Conservation (phyloP, 1,140 invertebrate genomes). For the Lepidostoma basale region DNA sequence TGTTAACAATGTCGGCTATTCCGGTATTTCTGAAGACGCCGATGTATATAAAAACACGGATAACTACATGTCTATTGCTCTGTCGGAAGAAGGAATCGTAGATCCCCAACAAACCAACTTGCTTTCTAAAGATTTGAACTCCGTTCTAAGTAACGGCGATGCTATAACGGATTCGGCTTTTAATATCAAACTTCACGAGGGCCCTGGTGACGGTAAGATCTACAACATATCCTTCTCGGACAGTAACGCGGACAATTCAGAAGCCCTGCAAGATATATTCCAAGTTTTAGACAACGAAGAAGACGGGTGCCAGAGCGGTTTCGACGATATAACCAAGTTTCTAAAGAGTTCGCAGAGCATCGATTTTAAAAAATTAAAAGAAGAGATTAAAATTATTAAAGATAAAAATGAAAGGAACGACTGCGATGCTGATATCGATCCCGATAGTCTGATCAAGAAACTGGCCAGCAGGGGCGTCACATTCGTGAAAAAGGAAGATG, state of each 20-base stretch:
- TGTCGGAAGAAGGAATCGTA: background rate
- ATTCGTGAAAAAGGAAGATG: conserved; percentile 12
- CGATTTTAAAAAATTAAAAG: conserved; percentile 34
- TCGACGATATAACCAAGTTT: conserved; percentile 33
- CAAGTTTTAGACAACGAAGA: conserved; percentile 27
- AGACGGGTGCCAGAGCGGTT: conserved; percentile 12
- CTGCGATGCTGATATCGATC: conserved; percentile 6
- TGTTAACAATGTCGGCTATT: conserved; percentile 17
- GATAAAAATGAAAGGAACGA: conserved; percentile 26
- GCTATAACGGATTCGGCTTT: background rate
- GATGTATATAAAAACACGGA: conserved; percentile 20
- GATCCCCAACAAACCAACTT: conserved; percentile 12
- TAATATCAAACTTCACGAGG: conserved; percentile 3
- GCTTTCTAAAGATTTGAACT: conserved; percentile 18
- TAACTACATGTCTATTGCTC: conserved; percentile 12
- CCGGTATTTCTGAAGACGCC: background rate
- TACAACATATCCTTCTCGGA: conserved; percentile 22
- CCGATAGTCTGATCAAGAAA: conserved; percentile 24
- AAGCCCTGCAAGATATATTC: conserved; percentile 26
- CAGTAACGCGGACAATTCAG: background rate
- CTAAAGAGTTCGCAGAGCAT: conserved; percentile 33
- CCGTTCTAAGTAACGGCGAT: conserved; percentile 5
- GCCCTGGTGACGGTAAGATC: conserved; percentile 13
- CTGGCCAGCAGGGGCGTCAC: conserved; percentile 23
- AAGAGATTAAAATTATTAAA: conserved; percentile 29